Conservation (phyloP, 2,888 invertebrate species). For the Drosophila fungiperda region DNA sequence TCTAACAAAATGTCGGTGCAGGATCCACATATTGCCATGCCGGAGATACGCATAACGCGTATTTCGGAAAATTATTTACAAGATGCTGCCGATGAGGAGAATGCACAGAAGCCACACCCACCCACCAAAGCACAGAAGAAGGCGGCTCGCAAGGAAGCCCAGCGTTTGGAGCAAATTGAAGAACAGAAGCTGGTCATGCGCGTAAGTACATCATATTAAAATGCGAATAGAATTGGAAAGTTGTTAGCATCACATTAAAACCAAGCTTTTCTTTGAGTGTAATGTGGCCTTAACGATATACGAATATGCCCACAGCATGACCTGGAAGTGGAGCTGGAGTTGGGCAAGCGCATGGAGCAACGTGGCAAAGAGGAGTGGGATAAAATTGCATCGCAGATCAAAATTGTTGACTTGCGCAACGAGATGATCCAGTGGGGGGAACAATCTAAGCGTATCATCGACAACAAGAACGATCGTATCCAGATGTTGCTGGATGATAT, state of each 20-base stretch:
- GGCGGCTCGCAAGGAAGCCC: conserved; percentile 53
- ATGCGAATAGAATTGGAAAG: not conserved
- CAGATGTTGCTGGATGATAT: conserved; percentile 70
- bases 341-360: conserved; percentile 71
- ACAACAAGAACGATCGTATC: conserved; percentile 78
- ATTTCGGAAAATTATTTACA: conserved; percentile 49
- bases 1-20: conserved; percentile 30
- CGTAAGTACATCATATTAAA: conserved; percentile 51
- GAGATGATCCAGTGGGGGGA: conserved; percentile 77
- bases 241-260: not conserved
- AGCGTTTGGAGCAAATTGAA: conserved; percentile 41
- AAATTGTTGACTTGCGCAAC: conserved; percentile 70
- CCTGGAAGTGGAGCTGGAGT: conserved; percentile 74
- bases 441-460: conserved; percentile 54
- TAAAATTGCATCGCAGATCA: conserved; percentile 72
- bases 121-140: conserved; percentile 67
- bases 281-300: not conserved
- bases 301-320: conserved; percentile 60
- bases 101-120: conserved; percentile 31
- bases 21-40: not conserved
- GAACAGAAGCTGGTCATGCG: conserved; percentile 65
- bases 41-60: conserved; percentile 41
- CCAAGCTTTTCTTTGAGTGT: not conserved
- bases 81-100: conserved; percentile 24
- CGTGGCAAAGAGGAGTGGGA: conserved; percentile 76